Percentiles rank a stretch among this genome's conserved stretches.
Evolutionary conservation across 2,888 invertebrate species (phyloP).

Genomic region (Andrena praecox): DNA sequence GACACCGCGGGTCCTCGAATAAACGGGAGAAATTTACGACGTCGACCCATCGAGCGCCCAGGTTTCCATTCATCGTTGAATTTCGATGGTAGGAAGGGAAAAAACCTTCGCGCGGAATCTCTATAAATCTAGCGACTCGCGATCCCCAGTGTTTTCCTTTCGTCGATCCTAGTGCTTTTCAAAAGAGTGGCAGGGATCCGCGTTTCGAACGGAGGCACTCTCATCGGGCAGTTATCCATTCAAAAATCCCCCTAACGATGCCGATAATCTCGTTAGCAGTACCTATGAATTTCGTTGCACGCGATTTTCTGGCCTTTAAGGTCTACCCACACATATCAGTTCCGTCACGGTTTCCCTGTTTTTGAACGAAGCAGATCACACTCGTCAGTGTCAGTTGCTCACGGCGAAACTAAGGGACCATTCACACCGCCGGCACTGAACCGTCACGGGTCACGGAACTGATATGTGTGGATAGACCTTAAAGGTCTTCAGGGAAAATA

Average conservation of each 20-base stretch:
- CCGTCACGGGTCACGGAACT: too few species aligned
- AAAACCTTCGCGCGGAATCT: background rate
- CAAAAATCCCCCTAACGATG: background rate
- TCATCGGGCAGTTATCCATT: background rate
- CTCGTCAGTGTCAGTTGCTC: too few species aligned
- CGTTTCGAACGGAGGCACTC: background rate
- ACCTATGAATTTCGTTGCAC: background rate
- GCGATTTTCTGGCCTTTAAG: background rate
- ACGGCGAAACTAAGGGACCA: too few species aligned
- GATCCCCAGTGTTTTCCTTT: background rate
- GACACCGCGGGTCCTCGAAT: slow-evolving; percentile 5
- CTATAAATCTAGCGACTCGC: background rate
- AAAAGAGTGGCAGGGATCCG: background rate
- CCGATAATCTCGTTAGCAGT: slow-evolving; percentile 10
- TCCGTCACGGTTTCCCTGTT: too few species aligned
- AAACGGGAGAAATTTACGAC: background rate
- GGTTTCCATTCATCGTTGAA: background rate
- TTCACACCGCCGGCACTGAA: too few species aligned
- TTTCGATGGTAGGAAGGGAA: background rate
- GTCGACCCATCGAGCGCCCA: slow-evolving; percentile 4
- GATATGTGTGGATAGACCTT: too few species aligned
- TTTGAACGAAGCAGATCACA: too few species aligned
- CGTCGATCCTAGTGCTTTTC: background rate
- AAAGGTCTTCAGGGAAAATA: too few species aligned
- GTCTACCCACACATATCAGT: too few species aligned